These are phyloP conservation scores for Choloepus didactylus DNA, from an alignment of 2,797 vertebrate genomes.

Conservation along the genomic window DNA sequence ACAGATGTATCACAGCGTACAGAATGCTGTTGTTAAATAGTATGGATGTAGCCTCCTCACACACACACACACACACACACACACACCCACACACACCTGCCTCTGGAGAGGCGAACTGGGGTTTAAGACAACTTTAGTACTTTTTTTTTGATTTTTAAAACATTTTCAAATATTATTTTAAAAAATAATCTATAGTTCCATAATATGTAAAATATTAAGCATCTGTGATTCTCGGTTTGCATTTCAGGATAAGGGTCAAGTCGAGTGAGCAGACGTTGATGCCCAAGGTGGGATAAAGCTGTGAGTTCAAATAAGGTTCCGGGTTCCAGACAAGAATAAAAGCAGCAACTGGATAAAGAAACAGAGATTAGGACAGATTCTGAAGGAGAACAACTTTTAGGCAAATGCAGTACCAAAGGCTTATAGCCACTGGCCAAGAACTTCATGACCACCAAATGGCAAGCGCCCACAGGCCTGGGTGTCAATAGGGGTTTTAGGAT, in stretches of 20 bases:
- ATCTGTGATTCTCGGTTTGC: background rate
- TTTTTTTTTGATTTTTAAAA: background rate
- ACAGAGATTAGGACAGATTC: background rate
- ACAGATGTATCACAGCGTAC: background rate
- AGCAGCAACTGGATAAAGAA: background rate
- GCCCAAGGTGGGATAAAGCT: background rate
- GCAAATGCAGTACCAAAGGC: background rate
- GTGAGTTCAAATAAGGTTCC: background rate
- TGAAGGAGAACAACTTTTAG: slow-evolving; percentile 7
- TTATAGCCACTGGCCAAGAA: background rate
- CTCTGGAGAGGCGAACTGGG: background rate
- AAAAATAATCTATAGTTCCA: slow-evolving; percentile 5
- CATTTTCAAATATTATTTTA: background rate
- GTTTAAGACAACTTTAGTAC: background rate
- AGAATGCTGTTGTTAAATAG: background rate
- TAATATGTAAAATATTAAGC: background rate
- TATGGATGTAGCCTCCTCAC: background rate
- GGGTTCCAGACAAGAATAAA: background rate
- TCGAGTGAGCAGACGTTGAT: background rate
- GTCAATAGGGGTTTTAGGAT: background rate
- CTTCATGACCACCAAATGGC: background rate
- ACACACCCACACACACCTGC: too few species aligned
- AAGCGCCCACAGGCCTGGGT: background rate
- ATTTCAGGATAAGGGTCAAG: background rate
- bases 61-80: too few species aligned